Evolutionary conservation across 2,888 invertebrate species (phyloP), one percentile per base, ranked within the genome.

Genomic region (Globia sparganii): DNA sequence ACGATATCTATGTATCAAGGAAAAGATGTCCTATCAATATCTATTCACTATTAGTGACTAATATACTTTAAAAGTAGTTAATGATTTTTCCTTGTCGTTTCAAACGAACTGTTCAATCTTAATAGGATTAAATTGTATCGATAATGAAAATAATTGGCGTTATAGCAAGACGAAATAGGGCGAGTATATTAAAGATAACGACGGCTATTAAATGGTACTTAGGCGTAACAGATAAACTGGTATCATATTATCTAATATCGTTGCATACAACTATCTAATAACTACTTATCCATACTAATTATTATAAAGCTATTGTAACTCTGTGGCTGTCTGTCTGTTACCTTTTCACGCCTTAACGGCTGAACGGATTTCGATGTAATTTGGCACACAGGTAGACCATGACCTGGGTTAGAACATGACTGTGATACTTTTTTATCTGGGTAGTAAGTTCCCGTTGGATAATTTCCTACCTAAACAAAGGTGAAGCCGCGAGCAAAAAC

Each of bases 161-260:
- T 34, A 46, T 49, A 75, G 31, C 37, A 81, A 81, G 67, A n/a
- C 62, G 31, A 82, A 68, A 76, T 68, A 81, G 61, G 56, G 28
- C 82, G 31, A 49, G 46, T 56, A 62, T 28, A 18, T 59, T 56
- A 28, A 9, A 61, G 78, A 81, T 78, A 78, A 75, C n/a, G 9
- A 34, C 13, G 18, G 6, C 64, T 58, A 81, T 81, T 81, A 74
- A 81, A 43, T 59, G 34, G 49, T 65, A 59, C 28, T 80, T 65
- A 53, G 49, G 34, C 34, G 21, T 53, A 65, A 65, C 28, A 59
- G 81, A 78, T 78, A 81, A 81, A 59, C 25, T 34, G 13, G 34
- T 74, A 73, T 80, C 64, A 64, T 66, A 66, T 66, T 78, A 81
- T 74, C 66, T 81, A 75, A 75, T 81, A 65, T 28, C 15, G 25